Base-by-base conservation (phyloP, 2,888 invertebrate genomes). In the Galerucella calmariensis region DNA sequence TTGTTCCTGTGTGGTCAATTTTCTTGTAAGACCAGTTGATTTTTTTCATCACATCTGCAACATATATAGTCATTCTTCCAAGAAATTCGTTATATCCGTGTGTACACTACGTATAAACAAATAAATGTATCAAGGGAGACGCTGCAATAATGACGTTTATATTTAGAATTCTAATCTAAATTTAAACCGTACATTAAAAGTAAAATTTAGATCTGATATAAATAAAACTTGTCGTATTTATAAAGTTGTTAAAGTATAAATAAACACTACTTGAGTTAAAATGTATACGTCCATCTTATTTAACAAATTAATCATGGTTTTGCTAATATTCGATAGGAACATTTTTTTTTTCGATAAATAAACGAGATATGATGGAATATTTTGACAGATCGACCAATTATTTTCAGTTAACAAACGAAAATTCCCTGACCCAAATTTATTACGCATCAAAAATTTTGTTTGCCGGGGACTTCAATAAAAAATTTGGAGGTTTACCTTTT, bases 181-280 rank as follows among this genome's bases (percentile, higher is more conserved):
- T 66, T 74, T 74, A 74, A 27, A 16, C 20, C 11, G 24, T 66
- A 51, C 66, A 61, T 67, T 69, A 67, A 67, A 70, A 56, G 70
- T 51, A 70, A 66, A 70, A 70, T 74, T 74, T 67, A 70, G 67
- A 70, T 67, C 70, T 48, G 74, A 74, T 74, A 70, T 74, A 74
- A 74, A 74, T 74, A 74, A 70, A 67, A 66, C 46, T 56, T 66
- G 66, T 74, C 53, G 41, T 70, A 74, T 74, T 74, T 70, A 74
- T 74, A 74, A 51, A 61, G 66, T 70, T 27, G 59, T 66, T 59
- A 51, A 56, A 35, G 41, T 70, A 74, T 70, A 70, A 74, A 74
- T 70, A 70, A 66, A 67, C 66, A 48, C 20, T 65, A 44, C 41
- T 46, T 20, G 65, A 73, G 48, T 46, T 46, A 20, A 65, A 65